These are phyloP conservation scores for Phocoena sinus DNA, from an alignment of 2,113 vertebrate genomes.

Conservation along the genomic window DNA sequence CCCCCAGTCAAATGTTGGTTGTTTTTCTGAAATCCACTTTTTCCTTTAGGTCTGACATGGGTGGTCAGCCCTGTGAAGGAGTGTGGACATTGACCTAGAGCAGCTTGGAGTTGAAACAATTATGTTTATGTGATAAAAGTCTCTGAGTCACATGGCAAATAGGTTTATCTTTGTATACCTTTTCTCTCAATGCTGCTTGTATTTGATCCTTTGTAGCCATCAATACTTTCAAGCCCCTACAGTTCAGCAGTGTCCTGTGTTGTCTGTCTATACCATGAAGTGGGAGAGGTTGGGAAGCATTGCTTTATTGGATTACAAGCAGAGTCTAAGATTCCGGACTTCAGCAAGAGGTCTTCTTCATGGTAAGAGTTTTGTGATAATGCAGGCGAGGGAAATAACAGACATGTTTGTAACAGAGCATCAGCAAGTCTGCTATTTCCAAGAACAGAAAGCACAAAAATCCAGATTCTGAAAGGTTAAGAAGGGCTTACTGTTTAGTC, in stretches of 20 bases:
- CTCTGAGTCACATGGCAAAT: background rate
- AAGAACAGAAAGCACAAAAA: conserved; percentile 12
- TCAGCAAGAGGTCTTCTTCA: background rate
- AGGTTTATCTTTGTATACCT: background rate
- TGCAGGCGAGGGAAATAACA: background rate
- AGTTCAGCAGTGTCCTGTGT: background rate
- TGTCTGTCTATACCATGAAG: background rate
- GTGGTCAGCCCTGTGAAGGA: background rate
- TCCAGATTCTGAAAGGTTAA: background rate
- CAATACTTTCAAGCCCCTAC: background rate
- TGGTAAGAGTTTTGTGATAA: background rate
- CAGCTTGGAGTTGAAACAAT: background rate
- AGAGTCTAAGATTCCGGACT: background rate
- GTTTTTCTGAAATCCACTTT: background rate
- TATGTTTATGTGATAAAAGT: background rate
- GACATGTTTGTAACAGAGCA: background rate
- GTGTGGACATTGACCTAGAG: background rate
- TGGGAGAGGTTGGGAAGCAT: background rate
- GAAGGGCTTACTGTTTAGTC: conserved; percentile 16
- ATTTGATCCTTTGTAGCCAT: background rate
- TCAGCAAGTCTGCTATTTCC: conserved; percentile 1
- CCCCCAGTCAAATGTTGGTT: background rate
- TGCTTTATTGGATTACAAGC: background rate
- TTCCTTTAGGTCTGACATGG: background rate
- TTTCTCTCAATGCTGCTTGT: background rate